These are phyloP conservation scores for Pluvianellus socialis DNA, from an alignment of 2,113 vertebrate genomes.

Conservation along the genomic window DNA sequence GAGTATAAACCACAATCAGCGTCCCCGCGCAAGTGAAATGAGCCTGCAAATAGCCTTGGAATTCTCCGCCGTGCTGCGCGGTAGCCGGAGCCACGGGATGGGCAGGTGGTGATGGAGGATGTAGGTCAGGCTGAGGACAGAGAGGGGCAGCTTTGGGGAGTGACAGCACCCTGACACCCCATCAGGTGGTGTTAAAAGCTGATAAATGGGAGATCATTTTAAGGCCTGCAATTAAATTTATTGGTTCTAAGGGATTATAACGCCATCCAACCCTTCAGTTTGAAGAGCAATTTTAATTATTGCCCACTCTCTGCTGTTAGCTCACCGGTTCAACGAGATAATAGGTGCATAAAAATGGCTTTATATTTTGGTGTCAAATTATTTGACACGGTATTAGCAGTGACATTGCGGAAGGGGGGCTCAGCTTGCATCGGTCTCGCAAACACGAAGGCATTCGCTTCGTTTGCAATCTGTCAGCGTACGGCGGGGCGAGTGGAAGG, in stretches of 20 bases:
- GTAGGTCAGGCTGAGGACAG: not conserved
- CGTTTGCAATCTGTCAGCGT: not conserved
- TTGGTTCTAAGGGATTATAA: not conserved
- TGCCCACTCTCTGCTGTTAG: not conserved
- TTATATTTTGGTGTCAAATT: not conserved
- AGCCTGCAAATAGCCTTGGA: not conserved
- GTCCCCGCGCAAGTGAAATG: accelerated
- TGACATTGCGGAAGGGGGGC: not conserved
- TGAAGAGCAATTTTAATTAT: conserved; percentile 31
- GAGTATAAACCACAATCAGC: accelerated
- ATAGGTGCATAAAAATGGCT: not conserved
- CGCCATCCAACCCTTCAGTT: not conserved
- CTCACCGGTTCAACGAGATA: accelerated
- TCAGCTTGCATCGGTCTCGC: not conserved
- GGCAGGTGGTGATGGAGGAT: not conserved
- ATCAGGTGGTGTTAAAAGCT: not conserved
- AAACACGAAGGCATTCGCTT: not conserved
- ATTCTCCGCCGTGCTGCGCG: not conserved
- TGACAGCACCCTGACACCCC: not conserved
- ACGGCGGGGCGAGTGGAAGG: accelerated
- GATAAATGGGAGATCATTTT: not conserved
- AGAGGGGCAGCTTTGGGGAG: not conserved
- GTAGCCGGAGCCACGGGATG: not conserved
- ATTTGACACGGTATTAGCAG: not conserved
- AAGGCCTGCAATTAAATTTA: not conserved